Evolutionary conservation across 92 coral and sea anemone species (phyloP), one percentile per base, ranked within the genome.

Genomic region (Hydrozoanthus gracilis): DNA sequence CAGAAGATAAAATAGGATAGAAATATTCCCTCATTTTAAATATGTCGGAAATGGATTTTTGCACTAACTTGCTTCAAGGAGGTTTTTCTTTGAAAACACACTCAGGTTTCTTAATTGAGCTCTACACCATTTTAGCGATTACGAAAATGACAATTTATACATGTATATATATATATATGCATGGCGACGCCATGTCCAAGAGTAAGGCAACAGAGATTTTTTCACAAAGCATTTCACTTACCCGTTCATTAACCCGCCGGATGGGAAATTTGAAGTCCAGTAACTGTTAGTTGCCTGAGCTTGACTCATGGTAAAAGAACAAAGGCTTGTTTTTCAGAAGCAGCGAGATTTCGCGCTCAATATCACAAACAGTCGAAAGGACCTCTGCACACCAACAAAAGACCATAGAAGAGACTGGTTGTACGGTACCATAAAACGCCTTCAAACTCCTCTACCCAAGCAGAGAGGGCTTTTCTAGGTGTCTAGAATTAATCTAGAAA

Each of bases 281-380:
- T 80, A 80, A 52, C 51, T 80, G 35, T 80, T 80, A 80, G 85
- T 64, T 65, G 85, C 73, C 74, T 80, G 74, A 46, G 85, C 64
- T 80, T 80, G 85, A 67, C 73, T 80, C 85, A 80, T 80, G 85
- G 66, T 80, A 15, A 66, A 80, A 55, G 55, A 65, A 48, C 10
- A 66, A 80, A 65, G 66, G 85, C 51, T 61, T 80, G 85, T 60
- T 62, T 80, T 64, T 80, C 74, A 80, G 55, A 80, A 80, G 85
- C 85, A 80, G 85, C 85, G 74, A 80, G 85, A 66, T 80, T 79
- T 62, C 74, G 73, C 85, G 85, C 85, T 76, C 85, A 80, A 80
- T 80, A 80, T 80, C 70, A 52, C 58, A 12, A 80, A 65, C 85
- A 80, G 85, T 67, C 85, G 75, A 65, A 44, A 64, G 75, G 18